Base-by-base conservation (phyloP, 2,113 vertebrate genomes). In the Zosterops lateralis region DNA sequence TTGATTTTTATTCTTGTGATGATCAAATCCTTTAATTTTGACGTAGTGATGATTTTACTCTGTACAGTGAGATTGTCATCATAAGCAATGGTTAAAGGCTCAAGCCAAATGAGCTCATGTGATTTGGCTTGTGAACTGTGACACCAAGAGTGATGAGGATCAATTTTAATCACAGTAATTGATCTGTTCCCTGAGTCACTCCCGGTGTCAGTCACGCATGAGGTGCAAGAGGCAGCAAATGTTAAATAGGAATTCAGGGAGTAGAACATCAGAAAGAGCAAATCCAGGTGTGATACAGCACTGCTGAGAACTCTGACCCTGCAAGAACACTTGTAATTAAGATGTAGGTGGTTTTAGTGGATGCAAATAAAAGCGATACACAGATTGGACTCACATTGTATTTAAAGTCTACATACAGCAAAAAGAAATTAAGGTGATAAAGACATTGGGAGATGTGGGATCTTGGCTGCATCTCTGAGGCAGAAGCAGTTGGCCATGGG, bases 151-250 rank as follows among this genome's bases (percentile, higher is more conserved):
- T 3, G 5, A 48, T 10, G 34, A 93, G 73, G 90, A 96, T 88
- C 90, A 73, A 84, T 96, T 94, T 90, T 82, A 93, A 96, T 96
- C 86, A 87, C 86, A 71, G n/a, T 90, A 93, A 95, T 94, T 95
- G 89, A 88, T 94, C 88, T 22, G 40, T 36, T 36, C 80, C 77
- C 86, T 96, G 86, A 95, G 83, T 96, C 95, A 77, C 78, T 81
- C 76, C 73, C 6, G 16, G 19, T 36, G 65, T 70, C 79, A 74
- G 65, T 80, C 92, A 90, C 3, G 5, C 71, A 13, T 77, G 64
- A 40, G 14, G 60, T 0, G 1, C 51, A 50, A 32, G 40, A 61
- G 54, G 54, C 74, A 79, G 51, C 6, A 50, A 87, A 83, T 31
- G n/a, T 56, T 90, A 25, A 57, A 40, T 19, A 74, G 79, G 48